Percentiles rank a stretch among this genome's conserved stretches.
These are phyloP conservation scores for Lagopus leucura DNA, from an alignment of 2,113 vertebrate genomes.

Conservation along the genomic window DNA sequence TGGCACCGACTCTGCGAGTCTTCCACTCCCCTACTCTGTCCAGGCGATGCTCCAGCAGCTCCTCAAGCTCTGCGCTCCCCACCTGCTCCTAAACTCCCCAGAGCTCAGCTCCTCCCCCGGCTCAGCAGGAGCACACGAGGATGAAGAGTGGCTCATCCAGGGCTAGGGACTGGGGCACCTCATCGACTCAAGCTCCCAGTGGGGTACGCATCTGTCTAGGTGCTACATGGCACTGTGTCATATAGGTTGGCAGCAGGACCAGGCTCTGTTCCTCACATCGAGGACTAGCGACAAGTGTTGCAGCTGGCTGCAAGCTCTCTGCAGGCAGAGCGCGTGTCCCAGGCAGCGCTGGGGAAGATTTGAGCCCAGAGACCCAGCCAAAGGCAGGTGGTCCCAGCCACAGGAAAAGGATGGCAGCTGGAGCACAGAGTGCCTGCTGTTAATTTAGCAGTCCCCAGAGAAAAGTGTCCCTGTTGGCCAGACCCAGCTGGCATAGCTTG, in stretches of 20 bases:
- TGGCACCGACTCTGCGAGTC: accelerated
- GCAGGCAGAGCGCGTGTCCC: accelerated
- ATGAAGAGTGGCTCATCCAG: not conserved
- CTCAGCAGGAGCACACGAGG: accelerated
- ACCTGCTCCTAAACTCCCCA: not conserved
- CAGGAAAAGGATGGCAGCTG: not conserved
- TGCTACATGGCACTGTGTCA: not conserved
- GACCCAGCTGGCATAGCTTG: not conserved
- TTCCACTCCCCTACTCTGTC: not conserved
- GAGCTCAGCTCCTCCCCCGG: not conserved
- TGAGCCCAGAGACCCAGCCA: not conserved
- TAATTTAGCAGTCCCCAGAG: accelerated
- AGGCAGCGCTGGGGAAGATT: not conserved
- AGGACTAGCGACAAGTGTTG: not conserved
- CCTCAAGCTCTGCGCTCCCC: not conserved
- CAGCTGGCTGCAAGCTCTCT: not conserved
- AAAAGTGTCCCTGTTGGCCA: not conserved
- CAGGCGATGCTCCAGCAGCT: not conserved
- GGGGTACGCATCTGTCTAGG: not conserved
- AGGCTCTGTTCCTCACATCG: not conserved
- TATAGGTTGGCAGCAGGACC: not conserved
- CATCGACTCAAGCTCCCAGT: not conserved
- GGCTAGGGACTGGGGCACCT: not conserved
- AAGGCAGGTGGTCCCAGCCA: not conserved
- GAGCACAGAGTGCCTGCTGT: not conserved